A percentile compares a stretch with the other conserved stretches of the same genome.
These are phyloP conservation scores for Ormyrus thymus DNA, from an alignment of 2,888 invertebrate genomes.

Conservation along the genomic window DNA sequence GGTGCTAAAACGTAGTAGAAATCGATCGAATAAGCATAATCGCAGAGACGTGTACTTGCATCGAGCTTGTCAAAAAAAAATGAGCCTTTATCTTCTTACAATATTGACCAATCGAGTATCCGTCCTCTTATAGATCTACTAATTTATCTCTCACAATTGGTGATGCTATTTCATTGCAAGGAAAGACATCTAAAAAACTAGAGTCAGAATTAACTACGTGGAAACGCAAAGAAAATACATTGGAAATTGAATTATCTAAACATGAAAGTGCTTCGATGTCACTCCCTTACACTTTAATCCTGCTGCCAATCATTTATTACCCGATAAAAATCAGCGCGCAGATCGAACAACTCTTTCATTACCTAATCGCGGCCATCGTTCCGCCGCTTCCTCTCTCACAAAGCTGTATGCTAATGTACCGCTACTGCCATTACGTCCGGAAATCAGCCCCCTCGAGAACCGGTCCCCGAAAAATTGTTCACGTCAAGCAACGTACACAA, in stretches of 20 bases:
- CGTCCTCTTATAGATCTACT: conserved; percentile 57
- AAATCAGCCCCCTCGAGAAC: conserved; percentile 36
- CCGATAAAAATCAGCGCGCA: conserved; percentile 26
- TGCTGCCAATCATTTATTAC: conserved; percentile 17
- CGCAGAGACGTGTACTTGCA: conserved; percentile 53
- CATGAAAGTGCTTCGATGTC: conserved; percentile 68
- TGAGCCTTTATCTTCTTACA: conserved; percentile 53
- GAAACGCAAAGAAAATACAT: conserved; percentile 70
- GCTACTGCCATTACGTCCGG: not conserved
- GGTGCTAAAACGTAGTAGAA: conserved; percentile 53
- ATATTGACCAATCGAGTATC: conserved; percentile 57
- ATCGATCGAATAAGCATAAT: conserved; percentile 44
- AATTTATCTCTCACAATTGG: conserved; percentile 74
- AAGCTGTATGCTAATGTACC: conserved; percentile 35
- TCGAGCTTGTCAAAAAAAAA: conserved; percentile 54
- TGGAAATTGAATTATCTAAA: conserved; percentile 76
- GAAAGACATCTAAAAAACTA: conserved; percentile 74
- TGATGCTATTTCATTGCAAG: conserved; percentile 74
- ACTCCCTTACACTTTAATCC: conserved; percentile 11
- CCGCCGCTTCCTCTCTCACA: not conserved
- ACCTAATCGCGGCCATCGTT: conserved; percentile 33
- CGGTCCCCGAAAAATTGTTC: conserved; percentile 33
- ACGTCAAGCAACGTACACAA: not conserved
- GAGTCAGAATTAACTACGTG: conserved; percentile 77
- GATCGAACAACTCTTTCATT: conserved; percentile 37